These are phyloP conservation scores for Hypomesus transpacificus DNA, from an alignment of 2,113 vertebrate species.

Conservation along the genomic window DNA sequence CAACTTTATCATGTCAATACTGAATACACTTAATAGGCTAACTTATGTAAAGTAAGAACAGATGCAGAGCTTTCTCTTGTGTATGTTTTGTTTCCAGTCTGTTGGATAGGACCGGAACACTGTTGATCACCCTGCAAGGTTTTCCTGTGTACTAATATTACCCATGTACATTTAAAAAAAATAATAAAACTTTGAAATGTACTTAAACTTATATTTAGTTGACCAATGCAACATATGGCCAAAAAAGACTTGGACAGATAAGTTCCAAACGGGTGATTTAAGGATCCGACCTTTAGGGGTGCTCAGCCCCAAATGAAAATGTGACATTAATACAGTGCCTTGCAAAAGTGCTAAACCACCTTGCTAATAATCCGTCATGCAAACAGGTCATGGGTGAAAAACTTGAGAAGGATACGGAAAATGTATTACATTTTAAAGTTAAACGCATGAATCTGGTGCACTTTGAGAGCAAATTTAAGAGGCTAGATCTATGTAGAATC, in stretches of 20 bases:
- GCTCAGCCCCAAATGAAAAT: too few species aligned
- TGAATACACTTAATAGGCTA: conserved; percentile 20
- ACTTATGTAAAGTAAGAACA: conserved; percentile 24
- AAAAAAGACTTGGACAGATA: not conserved
- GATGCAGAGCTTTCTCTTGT: not conserved
- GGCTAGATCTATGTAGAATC: too few species aligned
- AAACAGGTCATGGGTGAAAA: too few species aligned
- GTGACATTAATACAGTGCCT: too few species aligned
- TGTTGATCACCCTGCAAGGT: conserved; percentile 39
- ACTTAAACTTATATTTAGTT: not conserved
- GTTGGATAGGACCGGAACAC: conserved; percentile 38
- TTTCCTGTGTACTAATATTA: conserved; percentile 55
- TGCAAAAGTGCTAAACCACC: too few species aligned
- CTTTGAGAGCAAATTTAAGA: too few species aligned
- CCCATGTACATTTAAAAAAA: conserved; percentile 60
- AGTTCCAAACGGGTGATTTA: too few species aligned
- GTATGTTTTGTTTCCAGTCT: conserved; percentile 25
- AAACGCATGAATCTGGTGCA: too few species aligned
- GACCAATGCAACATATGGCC: not conserved
- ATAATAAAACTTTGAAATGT: conserved; percentile 37
- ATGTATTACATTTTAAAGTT: too few species aligned
- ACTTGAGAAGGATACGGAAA: too few species aligned
- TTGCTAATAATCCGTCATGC: too few species aligned
- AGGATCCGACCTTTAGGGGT: too few species aligned
- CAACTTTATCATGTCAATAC: conserved; percentile 30